phyloP scores from a whole-genome alignment of 1,140 invertebrate species.

The Trichonephila inaurata region DNA sequence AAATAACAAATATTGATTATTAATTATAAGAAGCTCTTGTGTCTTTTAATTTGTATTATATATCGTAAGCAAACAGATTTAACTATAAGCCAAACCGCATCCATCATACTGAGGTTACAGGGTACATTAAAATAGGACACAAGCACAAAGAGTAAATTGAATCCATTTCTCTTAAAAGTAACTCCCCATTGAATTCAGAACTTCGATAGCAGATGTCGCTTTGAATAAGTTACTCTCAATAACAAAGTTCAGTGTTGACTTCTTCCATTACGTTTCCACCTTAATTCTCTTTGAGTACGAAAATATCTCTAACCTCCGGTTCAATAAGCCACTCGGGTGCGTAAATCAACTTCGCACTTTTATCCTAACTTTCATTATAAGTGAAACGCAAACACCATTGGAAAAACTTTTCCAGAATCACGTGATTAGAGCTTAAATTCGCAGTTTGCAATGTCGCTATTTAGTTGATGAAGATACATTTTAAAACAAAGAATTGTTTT shows the following conservation, averaged over 20 bases:
- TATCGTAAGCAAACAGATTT: too few species aligned
- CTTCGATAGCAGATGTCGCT: background rate
- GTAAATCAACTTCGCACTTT: background rate
- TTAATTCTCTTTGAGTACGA: background rate
- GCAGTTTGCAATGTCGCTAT: background rate
- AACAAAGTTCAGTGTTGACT: background rate
- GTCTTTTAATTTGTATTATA: too few species aligned
- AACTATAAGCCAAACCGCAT: too few species aligned
- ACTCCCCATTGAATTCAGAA: background rate
- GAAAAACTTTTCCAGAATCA: background rate
- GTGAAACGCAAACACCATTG: background rate
- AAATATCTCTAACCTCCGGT: background rate
- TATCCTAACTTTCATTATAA: background rate
- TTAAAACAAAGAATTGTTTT: slow-evolving; percentile 40
- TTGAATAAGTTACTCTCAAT: background rate
- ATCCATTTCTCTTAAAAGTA: background rate
- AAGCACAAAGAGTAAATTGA: background rate
- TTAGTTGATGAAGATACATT: slow-evolving; percentile 6
- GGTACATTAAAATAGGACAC: background rate
- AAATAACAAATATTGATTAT: too few species aligned
- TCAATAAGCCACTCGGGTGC: slow-evolving; percentile 1
- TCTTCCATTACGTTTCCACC: background rate
- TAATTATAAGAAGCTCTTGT: too few species aligned
- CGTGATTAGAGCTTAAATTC: background rate
- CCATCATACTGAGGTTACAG: too few species aligned